Percentiles rank a stretch among this genome's conserved stretches.
phyloP scores from a whole-genome alignment of 2,888 invertebrate genomes.

The Lithophane semibrunnea region DNA sequence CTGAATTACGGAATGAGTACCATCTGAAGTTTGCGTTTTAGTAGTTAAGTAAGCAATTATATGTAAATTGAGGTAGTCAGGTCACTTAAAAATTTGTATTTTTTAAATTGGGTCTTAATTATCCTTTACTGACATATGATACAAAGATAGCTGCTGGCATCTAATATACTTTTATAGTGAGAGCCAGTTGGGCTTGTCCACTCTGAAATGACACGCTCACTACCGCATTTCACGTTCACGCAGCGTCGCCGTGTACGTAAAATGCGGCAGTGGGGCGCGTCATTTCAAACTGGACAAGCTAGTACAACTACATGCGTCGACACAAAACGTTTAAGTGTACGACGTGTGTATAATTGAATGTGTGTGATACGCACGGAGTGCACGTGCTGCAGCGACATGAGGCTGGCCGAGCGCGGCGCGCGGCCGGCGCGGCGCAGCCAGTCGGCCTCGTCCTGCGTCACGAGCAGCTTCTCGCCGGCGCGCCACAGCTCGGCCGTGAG shows the following conservation, averaged over 20 bases:
- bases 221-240: too few relatives aligned
- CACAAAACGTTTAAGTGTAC: background rate
- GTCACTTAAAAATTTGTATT: background rate
- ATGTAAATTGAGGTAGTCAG: background rate
- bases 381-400: slow-evolving; percentile 86
- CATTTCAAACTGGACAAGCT: too few relatives aligned
- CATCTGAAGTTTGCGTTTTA: background rate
- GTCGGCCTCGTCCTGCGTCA: slow-evolving; percentile 90
- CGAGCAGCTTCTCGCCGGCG: slow-evolving; percentile 91
- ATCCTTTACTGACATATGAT: background rate
- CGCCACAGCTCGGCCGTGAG: slow-evolving; percentile 91
- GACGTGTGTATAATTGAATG: background rate
- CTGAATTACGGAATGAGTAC: background rate
- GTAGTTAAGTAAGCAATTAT: background rate
- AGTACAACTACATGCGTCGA: too few relatives aligned
- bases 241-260: too few relatives aligned
- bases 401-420: slow-evolving; percentile 81
- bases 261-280: too few relatives aligned
- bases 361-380: slow-evolving; percentile 79
- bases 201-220: too few relatives aligned
- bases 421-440: slow-evolving; percentile 77
- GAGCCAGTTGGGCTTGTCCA: background rate
- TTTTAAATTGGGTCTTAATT: background rate
- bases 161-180: background rate
- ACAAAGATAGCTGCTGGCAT: background rate